Conservation (phyloP, 1,140 invertebrate genomes). For the Dolichoris vasculosae region DNA sequence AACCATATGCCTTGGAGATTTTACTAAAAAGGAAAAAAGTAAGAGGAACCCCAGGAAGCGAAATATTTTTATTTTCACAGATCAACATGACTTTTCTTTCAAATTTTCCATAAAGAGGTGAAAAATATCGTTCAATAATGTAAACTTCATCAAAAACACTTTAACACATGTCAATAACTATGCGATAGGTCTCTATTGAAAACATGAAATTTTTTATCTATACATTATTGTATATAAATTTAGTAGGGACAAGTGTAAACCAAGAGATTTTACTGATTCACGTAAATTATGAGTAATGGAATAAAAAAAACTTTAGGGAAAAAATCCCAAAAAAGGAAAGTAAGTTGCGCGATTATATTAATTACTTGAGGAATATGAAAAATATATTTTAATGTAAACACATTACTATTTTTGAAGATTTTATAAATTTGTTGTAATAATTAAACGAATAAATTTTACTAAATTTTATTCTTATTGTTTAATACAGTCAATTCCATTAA, state of each 20-base stretch:
- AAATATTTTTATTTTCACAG: conserved; percentile 6
- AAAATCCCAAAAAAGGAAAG: no score
- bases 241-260: background rate
- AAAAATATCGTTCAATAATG: background rate
- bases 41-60: background rate
- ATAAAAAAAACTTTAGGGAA: no score
- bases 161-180: background rate
- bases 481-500: no score
- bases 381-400: no score
- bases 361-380: no score
- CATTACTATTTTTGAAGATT: no score
- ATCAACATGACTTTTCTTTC: background rate
- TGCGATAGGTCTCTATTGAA: background rate
- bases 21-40: background rate
- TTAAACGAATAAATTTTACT: no score
- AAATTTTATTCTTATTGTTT: no score
- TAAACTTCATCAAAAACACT: background rate
- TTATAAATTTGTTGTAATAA: no score
- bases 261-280: background rate
- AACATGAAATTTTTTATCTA: background rate
- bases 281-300: background rate
- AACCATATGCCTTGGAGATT: background rate
- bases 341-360: no score
- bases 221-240: background rate
- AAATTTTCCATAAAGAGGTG: background rate